Evolutionary conservation across 2,113 vertebrate genomes (phyloP).

Genomic region (Varanus komodoensis): DNA sequence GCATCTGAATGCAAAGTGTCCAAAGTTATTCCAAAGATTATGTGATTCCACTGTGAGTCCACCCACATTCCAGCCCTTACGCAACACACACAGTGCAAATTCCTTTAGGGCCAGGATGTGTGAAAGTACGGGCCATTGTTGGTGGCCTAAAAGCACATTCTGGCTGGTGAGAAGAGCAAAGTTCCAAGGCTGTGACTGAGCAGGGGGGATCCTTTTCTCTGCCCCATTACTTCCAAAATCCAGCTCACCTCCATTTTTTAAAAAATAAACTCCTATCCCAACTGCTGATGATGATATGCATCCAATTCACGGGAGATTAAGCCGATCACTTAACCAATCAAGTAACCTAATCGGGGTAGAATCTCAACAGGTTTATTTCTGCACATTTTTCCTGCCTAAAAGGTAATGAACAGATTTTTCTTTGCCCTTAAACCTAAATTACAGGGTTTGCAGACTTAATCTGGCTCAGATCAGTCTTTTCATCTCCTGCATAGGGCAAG

Average conservation of each 20-base stretch:
- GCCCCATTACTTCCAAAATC: neutral
- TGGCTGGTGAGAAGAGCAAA: neutral
- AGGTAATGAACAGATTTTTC: conserved; percentile 36
- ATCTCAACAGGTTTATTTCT: neutral
- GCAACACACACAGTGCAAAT: neutral
- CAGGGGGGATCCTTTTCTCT: neutral
- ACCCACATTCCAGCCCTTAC: neutral
- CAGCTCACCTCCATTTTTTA: neutral
- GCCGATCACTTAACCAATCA: neutral
- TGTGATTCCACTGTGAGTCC: too few species aligned
- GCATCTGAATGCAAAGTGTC: neutral
- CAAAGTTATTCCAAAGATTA: too few species aligned
- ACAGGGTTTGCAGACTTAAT: conserved; percentile 20
- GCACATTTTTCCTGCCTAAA: conserved; percentile 8
- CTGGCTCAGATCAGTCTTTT: neutral
- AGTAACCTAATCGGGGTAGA: neutral
- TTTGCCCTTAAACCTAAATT: neutral
- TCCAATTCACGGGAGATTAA: neutral
- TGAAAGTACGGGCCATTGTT: neutral
- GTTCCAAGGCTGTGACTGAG: neutral
- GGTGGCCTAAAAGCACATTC: neutral
- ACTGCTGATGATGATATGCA: neutral
- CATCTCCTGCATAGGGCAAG: neutral
- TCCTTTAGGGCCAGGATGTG: neutral
- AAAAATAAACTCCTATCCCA: neutral